Base-by-base conservation (phyloP, 2,113 vertebrate species). In the Megaceryle torquata region DNA sequence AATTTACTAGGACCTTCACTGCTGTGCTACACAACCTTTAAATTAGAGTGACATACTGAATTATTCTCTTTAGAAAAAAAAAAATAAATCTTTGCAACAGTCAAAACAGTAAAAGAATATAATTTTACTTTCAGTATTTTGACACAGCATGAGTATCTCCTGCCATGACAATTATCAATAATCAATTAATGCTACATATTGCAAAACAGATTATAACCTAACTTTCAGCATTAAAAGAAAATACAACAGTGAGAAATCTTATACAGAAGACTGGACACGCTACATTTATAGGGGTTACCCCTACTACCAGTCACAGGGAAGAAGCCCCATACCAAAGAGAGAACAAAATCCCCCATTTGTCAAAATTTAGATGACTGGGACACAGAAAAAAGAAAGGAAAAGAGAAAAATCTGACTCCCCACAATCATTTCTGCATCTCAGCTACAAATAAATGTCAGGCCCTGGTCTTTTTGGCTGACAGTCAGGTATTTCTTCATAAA, bases 351-450 rank as follows among this genome's bases (percentile, higher is more conserved):
- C 41, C n/a, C 18, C 25, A 3, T 72, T 84, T 85, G 74, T 25
- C 57, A 82, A 75, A 35, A 76, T 79, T 61, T 50, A 91, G 22
- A 41, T 41, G 51, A 53, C 33, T 33, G 41, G 13, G 53, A 44
- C 57, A 75, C 11, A 31, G 15, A 31, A 0, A 1, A 74, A 29
- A 82, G 60, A 48, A 83, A 85, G 28, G 11, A 54, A 64, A 41
- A 35, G 20, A 86, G 25, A 88, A 20, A 50, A 68, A 43, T n/a
- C 44, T 5, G 13, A 54, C 28, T 64, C 21, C 18, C 8, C 10
- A 28, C 0, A 0, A 78, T 11, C 72, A 67, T 1, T 33, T 59
- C 59, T 81, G 60, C 24, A 86, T 57, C 72, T 90, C 13, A 0
- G 33, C 75, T 84, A 83, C 10, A 33, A 90, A 81, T 29, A 90